Percentiles rank a stretch among this genome's conserved stretches.
phyloP scores from a whole-genome alignment of 2,888 invertebrate genomes.

The Cyclophora punctaria region DNA sequence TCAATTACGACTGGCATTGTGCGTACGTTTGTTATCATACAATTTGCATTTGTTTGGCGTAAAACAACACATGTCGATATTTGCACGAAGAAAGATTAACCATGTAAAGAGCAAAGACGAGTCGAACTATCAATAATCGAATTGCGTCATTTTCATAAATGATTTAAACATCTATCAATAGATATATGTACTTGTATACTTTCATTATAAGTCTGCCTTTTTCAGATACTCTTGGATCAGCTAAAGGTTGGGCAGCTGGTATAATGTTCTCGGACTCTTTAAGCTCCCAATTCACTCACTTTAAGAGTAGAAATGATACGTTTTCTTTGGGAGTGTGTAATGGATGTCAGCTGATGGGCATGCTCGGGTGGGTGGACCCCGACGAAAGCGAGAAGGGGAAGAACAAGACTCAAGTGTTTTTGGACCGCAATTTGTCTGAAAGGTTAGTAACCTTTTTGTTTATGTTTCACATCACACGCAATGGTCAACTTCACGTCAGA shows the following conservation, averaged over 20 bases:
- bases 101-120: too few relatives aligned
- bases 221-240: slow-evolving; percentile 94
- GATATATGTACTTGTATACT: too few relatives aligned
- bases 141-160: too few relatives aligned
- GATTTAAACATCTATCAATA: too few relatives aligned
- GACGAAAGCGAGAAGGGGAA: slow-evolving; percentile 31
- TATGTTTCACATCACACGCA: too few relatives aligned
- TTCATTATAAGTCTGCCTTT: background rate
- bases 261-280: slow-evolving; percentile 86
- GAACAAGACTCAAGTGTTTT: slow-evolving; percentile 74
- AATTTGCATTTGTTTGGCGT: too few relatives aligned
- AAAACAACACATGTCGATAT: too few relatives aligned
- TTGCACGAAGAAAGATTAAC: too few relatives aligned
- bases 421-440: slow-evolving; percentile 92
- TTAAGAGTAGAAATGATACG: slow-evolving; percentile 84
- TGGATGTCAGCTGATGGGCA: slow-evolving; percentile 96
- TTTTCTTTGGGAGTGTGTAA: slow-evolving; percentile 99
- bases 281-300: slow-evolving; percentile 84
- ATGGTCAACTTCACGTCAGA: too few relatives aligned
- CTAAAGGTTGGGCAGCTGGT: slow-evolving; percentile 98
- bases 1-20: too few relatives aligned
- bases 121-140: too few relatives aligned
- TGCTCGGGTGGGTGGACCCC: slow-evolving; percentile 91
- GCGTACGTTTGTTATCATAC: too few relatives aligned
- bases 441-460: slow-evolving; percentile 69